Conservation (phyloP, 2,888 invertebrate species). For the Heliconius ethilla region DNA sequence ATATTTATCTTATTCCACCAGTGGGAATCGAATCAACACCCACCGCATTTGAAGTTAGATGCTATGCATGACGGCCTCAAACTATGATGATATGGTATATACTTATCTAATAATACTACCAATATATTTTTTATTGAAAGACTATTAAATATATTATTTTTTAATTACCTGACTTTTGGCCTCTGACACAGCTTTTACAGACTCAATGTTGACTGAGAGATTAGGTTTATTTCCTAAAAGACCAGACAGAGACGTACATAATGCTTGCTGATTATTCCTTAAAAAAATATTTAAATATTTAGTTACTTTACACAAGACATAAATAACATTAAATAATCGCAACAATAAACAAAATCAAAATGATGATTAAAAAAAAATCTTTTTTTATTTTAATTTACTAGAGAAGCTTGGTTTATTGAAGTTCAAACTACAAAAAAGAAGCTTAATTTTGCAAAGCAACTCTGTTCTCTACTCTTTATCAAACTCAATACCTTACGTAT, state of each 20-base stretch:
- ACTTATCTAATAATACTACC: neutral
- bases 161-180: constrained; percentile 86
- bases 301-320: neutral
- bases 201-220: constrained; percentile 88
- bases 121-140: neutral
- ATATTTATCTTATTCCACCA: too few relatives aligned
- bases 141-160: neutral
- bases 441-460: too few relatives aligned
- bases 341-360: too few relatives aligned
- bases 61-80: too few relatives aligned
- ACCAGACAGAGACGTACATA: constrained; percentile 84
- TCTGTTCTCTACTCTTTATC: too few relatives aligned
- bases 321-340: neutral
- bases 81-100: too few relatives aligned
- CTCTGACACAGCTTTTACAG: constrained; percentile 89
- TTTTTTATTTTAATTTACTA: neutral
- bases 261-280: constrained; percentile 86
- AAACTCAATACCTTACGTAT: too few relatives aligned
- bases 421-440: neutral
- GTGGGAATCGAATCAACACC: too few relatives aligned
- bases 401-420: neutral
- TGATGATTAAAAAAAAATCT: neutral
- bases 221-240: constrained; percentile 93
- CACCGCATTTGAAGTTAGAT: too few relatives aligned
- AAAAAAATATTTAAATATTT: constrained; percentile 47